Base-by-base conservation (phyloP, 92 coral and sea anemone genomes). In the Parazoanthus atlanticus region DNA sequence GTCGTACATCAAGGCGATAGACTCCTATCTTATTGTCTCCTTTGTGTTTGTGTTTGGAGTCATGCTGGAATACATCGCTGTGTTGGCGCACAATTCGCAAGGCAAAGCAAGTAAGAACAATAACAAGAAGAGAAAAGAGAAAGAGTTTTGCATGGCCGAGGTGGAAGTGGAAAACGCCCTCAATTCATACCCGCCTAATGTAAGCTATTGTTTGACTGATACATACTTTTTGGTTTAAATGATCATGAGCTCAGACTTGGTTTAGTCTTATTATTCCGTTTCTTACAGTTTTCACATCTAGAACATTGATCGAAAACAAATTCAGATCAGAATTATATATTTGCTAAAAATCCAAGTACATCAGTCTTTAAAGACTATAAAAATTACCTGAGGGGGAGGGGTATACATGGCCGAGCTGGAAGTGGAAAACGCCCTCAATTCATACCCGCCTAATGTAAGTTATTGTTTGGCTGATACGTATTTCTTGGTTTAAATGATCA, bases 1-100 rank as follows among this genome's bases (percentile, higher is more conserved):
- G 11, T 95, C 99, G 1, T 95, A 96, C 88, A 95, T 96, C 89
- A 96, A 96, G 54, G 99, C 99, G 11, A 93, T 96, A 33, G 99
- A 96, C 81, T 90, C 93, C 31, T 96, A 96, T 76, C 92, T 96
- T 23, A 96, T 96, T 15, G 95, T 96, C 4, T 96, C 99, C 1
- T 96, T 96, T 88, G 88, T 93, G 61, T 96, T 96, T 65, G 99
- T 96, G 52, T 96, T 96, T 79, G 99, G 98, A 33, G 93, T 93
- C 0, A 92, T 96, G 78, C 91, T 96, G 29, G 99, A 96, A 84
- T 96, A 95, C 79, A 95, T 95, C 33, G 96, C 98, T 12, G 98
- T 95, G 81, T 92, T 95, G 19, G 92, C 92, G 91, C 98, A 95
- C 89, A 94, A 30, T 19, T 52, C 17, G 30, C 70, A 79, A 56